These are phyloP conservation scores for Scaeva pyrastri DNA, from an alignment of 2,888 invertebrate species.

Conservation along the genomic window DNA sequence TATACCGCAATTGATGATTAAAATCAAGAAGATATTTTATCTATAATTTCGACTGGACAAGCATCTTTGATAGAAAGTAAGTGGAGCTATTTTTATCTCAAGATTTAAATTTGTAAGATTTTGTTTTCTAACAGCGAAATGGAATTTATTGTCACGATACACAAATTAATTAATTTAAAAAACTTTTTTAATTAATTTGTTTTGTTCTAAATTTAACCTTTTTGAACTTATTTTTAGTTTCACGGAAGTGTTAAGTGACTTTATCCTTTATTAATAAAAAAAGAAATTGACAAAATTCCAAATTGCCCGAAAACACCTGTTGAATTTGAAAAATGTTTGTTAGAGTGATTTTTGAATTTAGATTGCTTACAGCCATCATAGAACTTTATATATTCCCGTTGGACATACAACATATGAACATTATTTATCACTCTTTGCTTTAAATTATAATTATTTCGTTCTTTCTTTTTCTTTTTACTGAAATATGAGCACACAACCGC, in stretches of 20 bases:
- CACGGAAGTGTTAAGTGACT: not conserved
- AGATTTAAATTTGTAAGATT: not conserved
- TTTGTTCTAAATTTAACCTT: constrained; percentile 6
- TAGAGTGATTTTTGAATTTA: too few species aligned
- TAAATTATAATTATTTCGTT: constrained; percentile 18
- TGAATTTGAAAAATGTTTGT: constrained; percentile 64
- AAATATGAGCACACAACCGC: constrained; percentile 50
- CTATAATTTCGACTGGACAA: constrained; percentile 48
- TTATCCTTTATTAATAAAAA: too few species aligned
- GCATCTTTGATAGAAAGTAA: constrained; percentile 46
- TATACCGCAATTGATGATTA: constrained; percentile 15
- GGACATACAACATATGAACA: constrained; percentile 5
- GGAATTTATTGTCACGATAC: not conserved
- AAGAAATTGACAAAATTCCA: constrained; percentile 30
- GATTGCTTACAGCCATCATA: not conserved
- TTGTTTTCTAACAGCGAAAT: not conserved
- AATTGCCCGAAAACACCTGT: constrained; percentile 58
- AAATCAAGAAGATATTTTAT: constrained; percentile 42
- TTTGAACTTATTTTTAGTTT: not conserved
- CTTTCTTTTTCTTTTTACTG: too few species aligned
- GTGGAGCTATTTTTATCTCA: constrained; percentile 39
- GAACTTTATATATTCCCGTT: not conserved
- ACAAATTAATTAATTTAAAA: constrained; percentile 17
- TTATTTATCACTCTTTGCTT: constrained; percentile 28
- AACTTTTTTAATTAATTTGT: not conserved